Evolutionary conservation across 2,113 vertebrate genomes (phyloP).

Genomic region (Aleadryas rufinucha): DNA sequence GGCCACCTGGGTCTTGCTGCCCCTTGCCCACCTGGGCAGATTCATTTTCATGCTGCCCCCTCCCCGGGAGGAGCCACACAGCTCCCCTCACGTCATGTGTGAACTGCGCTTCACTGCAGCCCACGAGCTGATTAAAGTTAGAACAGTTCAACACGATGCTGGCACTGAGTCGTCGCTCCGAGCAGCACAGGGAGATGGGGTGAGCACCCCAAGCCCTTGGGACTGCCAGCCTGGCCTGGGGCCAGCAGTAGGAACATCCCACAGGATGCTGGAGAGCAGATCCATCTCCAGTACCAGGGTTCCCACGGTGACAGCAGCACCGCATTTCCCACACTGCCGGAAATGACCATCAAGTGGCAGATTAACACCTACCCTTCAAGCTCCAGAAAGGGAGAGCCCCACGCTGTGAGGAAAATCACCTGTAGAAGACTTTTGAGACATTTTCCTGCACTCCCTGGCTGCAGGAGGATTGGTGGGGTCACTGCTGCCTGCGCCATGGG

Average conservation of each 20-base stretch:
- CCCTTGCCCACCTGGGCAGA: background rate
- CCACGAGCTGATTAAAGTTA: slow-evolving; percentile 1
- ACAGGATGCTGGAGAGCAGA: accelerated
- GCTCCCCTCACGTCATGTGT: background rate
- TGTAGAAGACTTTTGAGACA: background rate
- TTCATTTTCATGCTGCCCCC: background rate
- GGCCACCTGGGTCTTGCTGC: background rate
- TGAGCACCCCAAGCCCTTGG: background rate
- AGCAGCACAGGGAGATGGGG: background rate
- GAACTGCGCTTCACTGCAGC: background rate
- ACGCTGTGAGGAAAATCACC: background rate
- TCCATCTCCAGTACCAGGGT: accelerated
- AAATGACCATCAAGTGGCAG: background rate
- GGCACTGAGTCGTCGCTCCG: accelerated
- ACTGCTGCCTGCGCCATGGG: background rate
- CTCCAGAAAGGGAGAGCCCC: background rate
- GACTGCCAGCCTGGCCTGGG: background rate
- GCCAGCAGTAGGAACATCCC: background rate
- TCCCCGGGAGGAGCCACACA: background rate
- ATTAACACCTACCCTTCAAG: background rate
- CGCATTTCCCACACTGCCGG: background rate
- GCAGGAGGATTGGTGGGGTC: background rate
- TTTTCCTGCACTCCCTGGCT: background rate
- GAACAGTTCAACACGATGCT: background rate
- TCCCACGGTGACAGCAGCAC: accelerated